phyloP scores from a whole-genome alignment of 2,113 vertebrate genomes.

The Corapipo altera region DNA sequence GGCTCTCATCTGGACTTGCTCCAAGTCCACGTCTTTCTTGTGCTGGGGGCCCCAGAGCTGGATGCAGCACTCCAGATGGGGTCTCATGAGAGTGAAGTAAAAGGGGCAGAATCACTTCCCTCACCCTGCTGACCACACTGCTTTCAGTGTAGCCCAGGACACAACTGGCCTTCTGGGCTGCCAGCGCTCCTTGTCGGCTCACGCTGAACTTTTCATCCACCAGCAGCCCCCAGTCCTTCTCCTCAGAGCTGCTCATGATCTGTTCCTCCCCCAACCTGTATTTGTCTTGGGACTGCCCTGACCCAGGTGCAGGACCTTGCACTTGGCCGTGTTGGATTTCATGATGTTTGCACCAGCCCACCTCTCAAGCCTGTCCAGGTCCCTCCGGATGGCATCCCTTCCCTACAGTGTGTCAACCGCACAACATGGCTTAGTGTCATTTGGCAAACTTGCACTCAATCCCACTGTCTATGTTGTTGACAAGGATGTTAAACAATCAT shows the following conservation, averaged over 20 bases:
- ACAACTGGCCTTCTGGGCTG: accelerated
- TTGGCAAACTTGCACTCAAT: neutral
- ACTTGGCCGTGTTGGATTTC: neutral
- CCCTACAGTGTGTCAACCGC: neutral
- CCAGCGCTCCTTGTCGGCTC: neutral
- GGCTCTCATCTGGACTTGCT: neutral
- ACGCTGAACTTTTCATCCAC: neutral
- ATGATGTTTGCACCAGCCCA: neutral
- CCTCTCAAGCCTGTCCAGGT: neutral
- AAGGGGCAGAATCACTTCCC: neutral
- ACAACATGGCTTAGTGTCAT: neutral
- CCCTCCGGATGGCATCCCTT: neutral
- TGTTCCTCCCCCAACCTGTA: neutral
- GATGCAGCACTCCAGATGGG: neutral
- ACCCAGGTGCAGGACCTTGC: neutral
- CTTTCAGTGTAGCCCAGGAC: neutral
- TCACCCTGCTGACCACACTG: neutral
- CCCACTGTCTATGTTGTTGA: neutral
- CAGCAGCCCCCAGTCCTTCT: neutral
- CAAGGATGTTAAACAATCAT: neutral
- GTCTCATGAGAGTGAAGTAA: neutral
- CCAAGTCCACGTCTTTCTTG: neutral
- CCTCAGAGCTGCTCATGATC: neutral
- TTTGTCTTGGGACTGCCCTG: neutral
- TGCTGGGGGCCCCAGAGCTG: neutral